Base-by-base conservation (phyloP, 2,888 invertebrate species). In the Xanthostigma xanthostigma region DNA sequence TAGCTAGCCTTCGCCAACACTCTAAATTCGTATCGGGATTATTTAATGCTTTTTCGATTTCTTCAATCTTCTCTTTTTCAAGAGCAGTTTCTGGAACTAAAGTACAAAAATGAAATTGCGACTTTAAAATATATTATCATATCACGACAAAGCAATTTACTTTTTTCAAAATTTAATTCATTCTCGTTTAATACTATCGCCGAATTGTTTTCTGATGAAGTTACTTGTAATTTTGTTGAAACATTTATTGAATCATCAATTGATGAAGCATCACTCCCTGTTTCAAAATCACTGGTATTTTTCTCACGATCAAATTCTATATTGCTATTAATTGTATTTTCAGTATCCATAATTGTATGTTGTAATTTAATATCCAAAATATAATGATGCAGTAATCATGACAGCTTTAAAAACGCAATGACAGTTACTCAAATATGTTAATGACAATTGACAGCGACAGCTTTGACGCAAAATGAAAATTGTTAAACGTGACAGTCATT, bases 101-200 rank as follows among this genome's bases (percentile, higher is more conserved):
- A 55, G 57, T 50, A 33, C 57, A 55, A 45, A 45, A 50, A 49
- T 50, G 41, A 42, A 48, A 44, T 40, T 48, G 44, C 46, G 48
- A 49, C 10, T 41, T 36, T 48, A 34, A 39, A 40, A 42, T 42
- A 44, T 41, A 43, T 39, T 49, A 48, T 36, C 13, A 42, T 44
- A 41, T 14, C 12, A 36, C n/a, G 14, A 36, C 42, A 39, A 45
- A 53, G 6, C 6, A 27, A 17, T 57, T 64, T 75, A 81, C 81
- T 75, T 71, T 76, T 74, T 64, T 81, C 81, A 63, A 83, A 83
- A 67, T 75, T 79, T 56, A 83, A 67, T 66, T 81, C 79, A 38
- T 74, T 71, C 63, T 71, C 69, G 64, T 70, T 68, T 33, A 11
- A 14, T 2, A 39, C 27, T 27, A 27, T 27, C 3, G 27, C 27